phyloP scores from a whole-genome alignment of 2,797 vertebrate genomes.

The Cygnus olor region DNA sequence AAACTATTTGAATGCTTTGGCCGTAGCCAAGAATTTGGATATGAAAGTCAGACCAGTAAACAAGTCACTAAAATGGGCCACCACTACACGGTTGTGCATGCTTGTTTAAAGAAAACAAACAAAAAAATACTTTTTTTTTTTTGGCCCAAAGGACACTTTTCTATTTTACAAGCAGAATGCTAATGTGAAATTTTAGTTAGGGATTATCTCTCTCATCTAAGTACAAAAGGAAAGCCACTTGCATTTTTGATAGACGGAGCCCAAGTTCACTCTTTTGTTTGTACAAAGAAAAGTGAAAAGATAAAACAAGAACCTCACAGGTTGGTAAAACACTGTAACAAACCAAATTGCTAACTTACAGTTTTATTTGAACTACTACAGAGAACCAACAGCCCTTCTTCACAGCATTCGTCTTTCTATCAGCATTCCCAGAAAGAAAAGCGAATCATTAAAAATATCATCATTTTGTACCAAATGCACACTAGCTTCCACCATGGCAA shows the following conservation, averaged over 20 bases:
- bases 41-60: slow-evolving; percentile 44
- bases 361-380: slow-evolving; percentile 29
- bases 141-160: slow-evolving; percentile 1
- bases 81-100: background rate
- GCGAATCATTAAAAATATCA: slow-evolving; percentile 64
- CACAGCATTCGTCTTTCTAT: slow-evolving; percentile 54
- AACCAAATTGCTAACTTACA: background rate
- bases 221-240: slow-evolving; percentile 44
- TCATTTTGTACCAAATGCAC: slow-evolving; percentile 56
- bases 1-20: slow-evolving; percentile 44
- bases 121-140: background rate
- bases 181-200: slow-evolving; percentile 49
- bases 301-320: slow-evolving; percentile 33
- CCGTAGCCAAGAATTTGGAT: slow-evolving; percentile 50
- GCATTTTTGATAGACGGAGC: slow-evolving; percentile 35
- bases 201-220: slow-evolving; percentile 35
- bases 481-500: slow-evolving; percentile 55
- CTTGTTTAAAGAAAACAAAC: background rate
- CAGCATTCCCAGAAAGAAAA: slow-evolving; percentile 59
- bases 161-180: slow-evolving; percentile 27
- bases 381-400: background rate
- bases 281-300: slow-evolving; percentile 32
- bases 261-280: slow-evolving; percentile 27
- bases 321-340: slow-evolving; percentile 22
- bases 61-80: slow-evolving; percentile 33